Conservation (phyloP, 1,140 invertebrate genomes). For the honey bee (Apis mellifera) region Amel_HAv3.1 CM009942.2:7669501-7670000, state of each 20-base stretch:
- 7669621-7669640: slow-evolving; percentile 51
- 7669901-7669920: background rate
- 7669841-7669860: slow-evolving; percentile 66
- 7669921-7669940: background rate
- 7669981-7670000: slow-evolving; percentile 54
- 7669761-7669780: slow-evolving; percentile 25
- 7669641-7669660: slow-evolving; percentile 42
- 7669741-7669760: slow-evolving; percentile 36
- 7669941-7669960: slow-evolving; percentile 18
- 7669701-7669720: slow-evolving; percentile 47
- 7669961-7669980: slow-evolving; percentile 55
- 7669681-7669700: slow-evolving; percentile 31
- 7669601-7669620: slow-evolving; percentile 37
- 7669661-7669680: slow-evolving; percentile 55
- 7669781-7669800: slow-evolving; percentile 41
- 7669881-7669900: slow-evolving; percentile 66
- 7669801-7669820: slow-evolving; percentile 22
- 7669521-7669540: background rate
- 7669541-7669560: background rate
- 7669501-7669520: slow-evolving; percentile 56
- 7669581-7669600: background rate
- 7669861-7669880: slow-evolving; percentile 58
- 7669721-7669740: slow-evolving; percentile 29
- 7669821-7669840: slow-evolving; percentile 39
- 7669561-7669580: background rate